Conservation (phyloP, 2,113 vertebrate genomes). For the Cololabis saira region DNA sequence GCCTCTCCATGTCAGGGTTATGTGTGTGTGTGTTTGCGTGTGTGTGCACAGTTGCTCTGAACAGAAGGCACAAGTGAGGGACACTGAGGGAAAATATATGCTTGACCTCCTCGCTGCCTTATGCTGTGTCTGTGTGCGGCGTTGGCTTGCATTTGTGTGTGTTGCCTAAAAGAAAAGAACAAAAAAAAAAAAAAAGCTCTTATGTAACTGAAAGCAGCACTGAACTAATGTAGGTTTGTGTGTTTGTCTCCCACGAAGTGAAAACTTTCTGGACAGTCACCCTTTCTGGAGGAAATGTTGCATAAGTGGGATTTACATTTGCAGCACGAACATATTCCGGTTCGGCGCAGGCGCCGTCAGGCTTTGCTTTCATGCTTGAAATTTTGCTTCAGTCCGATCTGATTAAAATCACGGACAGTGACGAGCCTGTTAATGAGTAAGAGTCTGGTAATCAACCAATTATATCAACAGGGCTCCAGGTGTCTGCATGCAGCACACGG, state of each 20-base stretch:
- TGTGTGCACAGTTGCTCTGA: slow-evolving; percentile 38
- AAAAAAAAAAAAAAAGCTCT: slow-evolving; percentile 37
- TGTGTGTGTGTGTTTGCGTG: slow-evolving; percentile 21
- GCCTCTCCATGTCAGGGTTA: slow-evolving; percentile 50
- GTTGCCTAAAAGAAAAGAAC: slow-evolving; percentile 40
- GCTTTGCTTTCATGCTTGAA: too few species aligned
- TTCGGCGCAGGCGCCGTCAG: not conserved
- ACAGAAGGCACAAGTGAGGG: slow-evolving; percentile 70
- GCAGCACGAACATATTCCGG: slow-evolving; percentile 14
- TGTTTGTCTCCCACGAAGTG: slow-evolving; percentile 56
- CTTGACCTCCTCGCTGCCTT: slow-evolving; percentile 45
- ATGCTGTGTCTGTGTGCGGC: too few species aligned
- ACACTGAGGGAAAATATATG: slow-evolving; percentile 51
- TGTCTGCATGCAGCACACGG: too few species aligned
- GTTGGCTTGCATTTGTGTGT: slow-evolving; percentile 13
- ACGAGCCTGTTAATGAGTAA: too few species aligned
- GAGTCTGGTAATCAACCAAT: too few species aligned
- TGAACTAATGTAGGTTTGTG: slow-evolving; percentile 60
- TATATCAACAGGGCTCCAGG: too few species aligned
- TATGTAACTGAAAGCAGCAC: slow-evolving; percentile 59
- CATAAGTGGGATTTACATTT: slow-evolving; percentile 63
- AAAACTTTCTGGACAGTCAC: slow-evolving; percentile 55
- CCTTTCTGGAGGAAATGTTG: slow-evolving; percentile 52
- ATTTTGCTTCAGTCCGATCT: too few species aligned
- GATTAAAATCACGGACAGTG: too few species aligned